Percentiles rank a stretch among this genome's conserved stretches.
Evolutionary conservation across 2,888 invertebrate genomes (phyloP).

Genomic region (Drosophila maculinotata): DNA sequence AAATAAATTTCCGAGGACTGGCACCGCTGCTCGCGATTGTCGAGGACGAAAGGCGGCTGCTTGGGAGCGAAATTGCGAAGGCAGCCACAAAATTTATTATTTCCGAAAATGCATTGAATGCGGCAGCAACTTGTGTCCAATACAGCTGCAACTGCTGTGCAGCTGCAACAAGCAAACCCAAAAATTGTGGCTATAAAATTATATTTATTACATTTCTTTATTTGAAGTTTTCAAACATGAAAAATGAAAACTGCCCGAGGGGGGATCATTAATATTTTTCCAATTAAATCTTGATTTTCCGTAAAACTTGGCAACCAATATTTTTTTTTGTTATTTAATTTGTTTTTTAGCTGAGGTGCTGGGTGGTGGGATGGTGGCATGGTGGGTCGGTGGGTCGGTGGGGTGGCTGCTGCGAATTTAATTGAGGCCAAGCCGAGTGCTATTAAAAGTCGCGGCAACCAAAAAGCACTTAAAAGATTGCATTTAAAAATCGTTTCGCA

Average conservation of each 20-base stretch:
- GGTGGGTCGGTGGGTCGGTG: too few relatives aligned
- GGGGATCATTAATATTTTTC: constrained; percentile 13
- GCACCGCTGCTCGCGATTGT: constrained; percentile 10
- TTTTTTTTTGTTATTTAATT: neutral
- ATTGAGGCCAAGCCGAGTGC: constrained; percentile 59
- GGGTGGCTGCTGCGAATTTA: constrained; percentile 19
- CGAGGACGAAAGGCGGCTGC: constrained; percentile 10
- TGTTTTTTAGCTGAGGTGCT: neutral
- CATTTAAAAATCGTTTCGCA: constrained; percentile 61
- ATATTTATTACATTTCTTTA: constrained; percentile 72
- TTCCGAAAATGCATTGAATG: constrained; percentile 63
- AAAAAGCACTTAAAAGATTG: constrained; percentile 73
- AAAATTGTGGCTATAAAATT: constrained; percentile 65
- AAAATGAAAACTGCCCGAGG: constrained; percentile 17
- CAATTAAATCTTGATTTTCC: constrained; percentile 23
- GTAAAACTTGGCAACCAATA: neutral
- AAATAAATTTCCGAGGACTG: constrained; percentile 58
- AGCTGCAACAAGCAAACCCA: constrained; percentile 38
- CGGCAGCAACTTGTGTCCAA: constrained; percentile 28
- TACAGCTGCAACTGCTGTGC: constrained; percentile 41
- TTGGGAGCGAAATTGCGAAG: constrained; percentile 15
- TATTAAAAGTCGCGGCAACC: constrained; percentile 66
- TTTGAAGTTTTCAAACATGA: constrained; percentile 57
- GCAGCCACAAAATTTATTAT: constrained; percentile 61
- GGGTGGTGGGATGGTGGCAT: neutral